Evolutionary conservation across 2,888 invertebrate species (phyloP), one percentile per base, ranked within the genome.

Genomic region (Uloborus plumipes): DNA sequence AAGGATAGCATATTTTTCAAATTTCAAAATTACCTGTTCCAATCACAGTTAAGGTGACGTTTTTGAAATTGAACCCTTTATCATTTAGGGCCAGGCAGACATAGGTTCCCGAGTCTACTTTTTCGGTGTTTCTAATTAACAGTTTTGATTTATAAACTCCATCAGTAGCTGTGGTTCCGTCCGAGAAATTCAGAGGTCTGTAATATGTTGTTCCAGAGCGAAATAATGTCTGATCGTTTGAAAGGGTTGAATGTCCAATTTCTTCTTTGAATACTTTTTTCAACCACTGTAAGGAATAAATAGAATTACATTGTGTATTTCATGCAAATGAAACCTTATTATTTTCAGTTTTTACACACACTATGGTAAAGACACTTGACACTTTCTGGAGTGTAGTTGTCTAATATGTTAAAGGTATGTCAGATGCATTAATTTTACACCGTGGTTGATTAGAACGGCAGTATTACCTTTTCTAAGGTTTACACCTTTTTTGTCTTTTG

Each of bases 71-170:
- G 49, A 65, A 82, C 0, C 81, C 81, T 61, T 71, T 76, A 51
- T 76, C 76, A 51, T 82, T 82, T 6, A 82, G 59, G 9, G 81
- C 81, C 20, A 82, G 61, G 20, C 81, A 82, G 20, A 82, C 66
- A 20, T 82, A 82, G 2, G 65, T 72, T 16, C 81, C 81, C 14
- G 81, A 50, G 31, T 82, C 81, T 6, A 51, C 18, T 39, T 51
- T 50, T 11, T 47, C 15, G 0, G 75, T 18, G 50, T 82, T 71
- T 15, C 65, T 22, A 20, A 82, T 65, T 2, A 71, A 6, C 20
- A 82, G 66, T 39, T 82, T 82, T 15, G 81, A 65, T 26, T 71
- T 76, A n/a, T 82, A 50, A 13, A 76, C 18, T 49, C 69, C 70
- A 22, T 2, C 70, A 39, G 13, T 49, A 26, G 53, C 61, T 47